Conservation (phyloP, 2,113 vertebrate species). For the Lontra canadensis region DNA sequence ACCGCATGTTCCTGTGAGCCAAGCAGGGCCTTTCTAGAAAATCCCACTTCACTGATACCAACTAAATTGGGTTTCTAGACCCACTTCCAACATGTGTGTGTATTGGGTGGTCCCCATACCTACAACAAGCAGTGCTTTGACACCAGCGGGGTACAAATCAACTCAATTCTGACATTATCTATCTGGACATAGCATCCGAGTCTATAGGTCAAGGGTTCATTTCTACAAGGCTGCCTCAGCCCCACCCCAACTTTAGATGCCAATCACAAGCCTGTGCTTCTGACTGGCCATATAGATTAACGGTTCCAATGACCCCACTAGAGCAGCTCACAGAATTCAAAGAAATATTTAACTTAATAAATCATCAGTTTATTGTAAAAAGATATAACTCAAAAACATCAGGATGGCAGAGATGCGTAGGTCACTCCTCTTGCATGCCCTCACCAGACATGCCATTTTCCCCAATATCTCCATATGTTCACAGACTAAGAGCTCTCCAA, state of each 20-base stretch:
- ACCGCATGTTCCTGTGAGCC: background rate
- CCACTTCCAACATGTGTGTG: background rate
- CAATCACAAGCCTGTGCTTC: background rate
- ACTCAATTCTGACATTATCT: background rate
- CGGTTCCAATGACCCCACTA: background rate
- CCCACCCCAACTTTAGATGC: background rate
- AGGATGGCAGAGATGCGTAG: background rate
- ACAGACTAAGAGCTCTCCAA: background rate
- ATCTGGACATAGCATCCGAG: background rate
- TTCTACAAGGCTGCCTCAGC: background rate
- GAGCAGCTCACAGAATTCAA: background rate
- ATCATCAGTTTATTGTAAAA: background rate
- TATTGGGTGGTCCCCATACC: background rate
- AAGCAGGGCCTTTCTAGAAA: background rate
- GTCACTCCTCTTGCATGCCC: background rate
- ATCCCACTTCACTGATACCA: background rate
- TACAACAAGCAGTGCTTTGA: background rate
- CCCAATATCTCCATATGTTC: background rate
- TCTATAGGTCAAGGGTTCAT: background rate
- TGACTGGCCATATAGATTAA: background rate
- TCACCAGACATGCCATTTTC: background rate
- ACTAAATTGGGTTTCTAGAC: background rate
- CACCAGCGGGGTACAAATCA: background rate
- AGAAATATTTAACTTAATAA: background rate
- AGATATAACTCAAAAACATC: background rate